These are phyloP conservation scores for Trochalopteron elliotii DNA, from an alignment of 2,113 vertebrate genomes.

Conservation along the genomic window DNA sequence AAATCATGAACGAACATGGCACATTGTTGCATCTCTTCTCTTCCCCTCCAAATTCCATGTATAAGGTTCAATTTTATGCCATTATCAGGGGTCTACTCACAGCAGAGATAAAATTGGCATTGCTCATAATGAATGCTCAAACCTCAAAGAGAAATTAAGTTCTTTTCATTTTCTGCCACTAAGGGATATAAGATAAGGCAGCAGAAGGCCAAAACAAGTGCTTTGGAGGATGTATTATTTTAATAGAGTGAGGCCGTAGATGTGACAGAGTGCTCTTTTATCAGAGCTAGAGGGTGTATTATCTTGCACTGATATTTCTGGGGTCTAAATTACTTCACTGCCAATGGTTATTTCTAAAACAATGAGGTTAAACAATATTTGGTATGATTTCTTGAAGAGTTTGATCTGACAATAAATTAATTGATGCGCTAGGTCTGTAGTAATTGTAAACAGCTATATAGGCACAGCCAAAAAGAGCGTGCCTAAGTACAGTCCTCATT, in stretches of 20 bases:
- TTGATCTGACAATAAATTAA: neutral
- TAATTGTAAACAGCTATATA: neutral
- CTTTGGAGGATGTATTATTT: constrained; percentile 26
- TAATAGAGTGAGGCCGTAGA: neutral
- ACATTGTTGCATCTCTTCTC: accelerated
- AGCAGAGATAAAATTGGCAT: neutral
- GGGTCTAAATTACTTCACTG: neutral
- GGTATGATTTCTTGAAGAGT: neutral
- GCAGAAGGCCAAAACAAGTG: constrained; percentile 16
- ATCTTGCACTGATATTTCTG: neutral
- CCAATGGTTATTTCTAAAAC: constrained; percentile 5
- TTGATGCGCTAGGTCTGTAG: neutral
- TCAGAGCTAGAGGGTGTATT: neutral
- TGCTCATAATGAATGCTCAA: neutral
- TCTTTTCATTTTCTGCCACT: constrained; percentile 1
- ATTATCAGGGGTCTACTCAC: neutral
- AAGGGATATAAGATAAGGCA: neutral
- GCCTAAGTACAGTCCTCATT: neutral
- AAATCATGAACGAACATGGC: neutral
- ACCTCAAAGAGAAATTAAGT: constrained; percentile 21
- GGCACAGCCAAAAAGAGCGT: neutral
- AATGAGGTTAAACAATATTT: constrained; percentile 8
- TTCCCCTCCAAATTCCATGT: neutral
- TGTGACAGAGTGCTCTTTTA: neutral
- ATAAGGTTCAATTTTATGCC: neutral